Evolutionary conservation across 2,888 invertebrate genomes (phyloP), one percentile per base, ranked within the genome.

Genomic region (Stenchaetothrips biformis): DNA sequence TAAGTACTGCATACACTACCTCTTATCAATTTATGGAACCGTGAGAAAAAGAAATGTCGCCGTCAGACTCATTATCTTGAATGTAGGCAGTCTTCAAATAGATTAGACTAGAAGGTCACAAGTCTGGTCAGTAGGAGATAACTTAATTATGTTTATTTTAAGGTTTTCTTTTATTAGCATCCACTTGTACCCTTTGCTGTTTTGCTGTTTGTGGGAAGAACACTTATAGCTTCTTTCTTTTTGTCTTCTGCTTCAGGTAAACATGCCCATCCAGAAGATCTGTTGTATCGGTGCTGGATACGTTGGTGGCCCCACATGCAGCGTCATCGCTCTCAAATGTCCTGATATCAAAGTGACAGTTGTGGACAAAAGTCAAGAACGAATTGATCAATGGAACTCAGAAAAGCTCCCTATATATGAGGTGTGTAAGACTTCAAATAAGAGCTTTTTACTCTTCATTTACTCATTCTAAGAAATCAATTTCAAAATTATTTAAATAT

Each of bases 271-370:
- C 80, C 90, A 92, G 85, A 96, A 94, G 85, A 96, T 99, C 84
- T 98, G 98, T 86, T 99, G 99, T 85, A 92, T 99, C 84, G 99
- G 99, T 13, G 99, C 99, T 77, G 99, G 99, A 0, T 99, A 99
- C 88, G 99, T 99, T 59, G 99, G 99, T 1, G 99, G 99, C 0
- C 99, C 99, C 0, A 98, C 99, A 0, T 99, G 98, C 87, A 96
- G 97, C 86, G 95, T 99, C 25, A 98, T 99, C 83, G 99, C 99
- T 0, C 88, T 95, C 81, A 98, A 98, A 88, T 99, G 99, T 86
- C 98, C 99, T 0, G 91, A 97, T 85, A 95, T 99, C 80, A 91
- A 89, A 84, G 98, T 99, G 2, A 98, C 97, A 3, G 98, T 99
- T 0, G 98, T 98, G 74, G 99, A 99, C 88, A 94, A 95, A 86